Conservation (phyloP, 2,113 vertebrate genomes). For the Calypte anna region DNA sequence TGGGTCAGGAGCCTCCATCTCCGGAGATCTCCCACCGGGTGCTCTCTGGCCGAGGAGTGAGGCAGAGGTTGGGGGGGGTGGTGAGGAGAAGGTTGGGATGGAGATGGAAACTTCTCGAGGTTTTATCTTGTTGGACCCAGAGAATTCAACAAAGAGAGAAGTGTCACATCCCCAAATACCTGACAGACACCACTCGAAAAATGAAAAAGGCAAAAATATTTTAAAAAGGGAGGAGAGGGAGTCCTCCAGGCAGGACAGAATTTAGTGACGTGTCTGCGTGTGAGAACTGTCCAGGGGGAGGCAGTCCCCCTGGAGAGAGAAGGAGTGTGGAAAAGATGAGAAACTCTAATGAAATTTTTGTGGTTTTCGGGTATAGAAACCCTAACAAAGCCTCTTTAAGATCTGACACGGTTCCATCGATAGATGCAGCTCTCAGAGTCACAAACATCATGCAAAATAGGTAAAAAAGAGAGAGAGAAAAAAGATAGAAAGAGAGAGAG, state of each 20-base stretch:
- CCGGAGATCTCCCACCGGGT: neutral
- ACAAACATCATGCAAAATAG: conserved; percentile 99
- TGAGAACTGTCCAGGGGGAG: conserved; percentile 53
- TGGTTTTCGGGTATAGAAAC: conserved; percentile 98
- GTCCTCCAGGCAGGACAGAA: conserved; percentile 35
- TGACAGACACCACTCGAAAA: neutral
- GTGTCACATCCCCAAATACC: neutral
- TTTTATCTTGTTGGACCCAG: conserved; percentile 29
- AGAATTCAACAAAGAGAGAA: conserved; percentile 45
- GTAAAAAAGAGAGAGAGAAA: conserved; percentile 80
- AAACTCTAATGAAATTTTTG: conserved; percentile 99
- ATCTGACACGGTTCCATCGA: conserved; percentile 99
- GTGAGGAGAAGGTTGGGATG: neutral
- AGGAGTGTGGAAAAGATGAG: conserved; percentile 90
- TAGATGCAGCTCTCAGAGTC: conserved; percentile 99
- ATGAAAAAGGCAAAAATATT: neutral
- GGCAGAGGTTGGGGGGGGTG: neutral
- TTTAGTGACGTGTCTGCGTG: conserved; percentile 53
- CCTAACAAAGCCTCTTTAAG: conserved; percentile 99
- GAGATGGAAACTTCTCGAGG: neutral
- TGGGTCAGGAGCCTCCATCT: neutral
- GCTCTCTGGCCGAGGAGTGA: neutral
- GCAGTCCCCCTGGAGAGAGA: conserved; percentile 15
- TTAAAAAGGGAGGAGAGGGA: conserved; percentile 45
- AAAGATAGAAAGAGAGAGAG: conserved; percentile 72